Evolutionary conservation across 2,797 vertebrate species (phyloP), one percentile per base, ranked within the genome.

Genomic region (Trachurus trachurus): DNA sequence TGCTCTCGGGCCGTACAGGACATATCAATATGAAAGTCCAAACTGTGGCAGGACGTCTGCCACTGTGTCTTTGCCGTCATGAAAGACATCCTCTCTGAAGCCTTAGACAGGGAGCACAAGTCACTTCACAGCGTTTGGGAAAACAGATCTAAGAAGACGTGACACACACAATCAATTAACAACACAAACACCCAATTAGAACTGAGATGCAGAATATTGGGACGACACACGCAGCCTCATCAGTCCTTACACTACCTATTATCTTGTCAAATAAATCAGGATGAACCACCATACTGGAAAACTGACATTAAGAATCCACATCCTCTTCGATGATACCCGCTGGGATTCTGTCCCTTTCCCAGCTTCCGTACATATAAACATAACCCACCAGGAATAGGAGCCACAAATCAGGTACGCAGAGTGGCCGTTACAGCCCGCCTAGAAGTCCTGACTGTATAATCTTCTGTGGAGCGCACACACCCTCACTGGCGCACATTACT

Each of bases 401-500:
- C 58, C 81, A 58, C 59, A 79, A 80, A 76, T 76, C 88, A 86
- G 82, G 85, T 89, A 89, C 45, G 74, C 29, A 86, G 84, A 83
- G 81, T 70, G 62, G 76, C 76, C 21, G 52, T 76, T 86, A 71
- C 53, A 79, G 77, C 59, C 70, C 8, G 74, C 65, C 60, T 42
- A 67, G 75, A 88, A 21, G 77, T 78, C 65, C 61, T 6, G 9
- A 84, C 85, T 62, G 73, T 89, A 74, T 89, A 85, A 90, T 88
- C 87, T 87, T 86, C 84, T 83, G 75, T 57, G 60, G 82, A 66
- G 87, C 6, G 54, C 81, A 84, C 81, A 89, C 86, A 80, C 90
- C 85, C 83, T 83, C 77, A 63, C 80, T 72, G 80, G 70, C 26
- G 68, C 85, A 86, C 84, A 91, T 76, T 58, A 69, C 78, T 85